phyloP scores from a whole-genome alignment of 2,113 vertebrate genomes.

The Trogon melanurus region DNA sequence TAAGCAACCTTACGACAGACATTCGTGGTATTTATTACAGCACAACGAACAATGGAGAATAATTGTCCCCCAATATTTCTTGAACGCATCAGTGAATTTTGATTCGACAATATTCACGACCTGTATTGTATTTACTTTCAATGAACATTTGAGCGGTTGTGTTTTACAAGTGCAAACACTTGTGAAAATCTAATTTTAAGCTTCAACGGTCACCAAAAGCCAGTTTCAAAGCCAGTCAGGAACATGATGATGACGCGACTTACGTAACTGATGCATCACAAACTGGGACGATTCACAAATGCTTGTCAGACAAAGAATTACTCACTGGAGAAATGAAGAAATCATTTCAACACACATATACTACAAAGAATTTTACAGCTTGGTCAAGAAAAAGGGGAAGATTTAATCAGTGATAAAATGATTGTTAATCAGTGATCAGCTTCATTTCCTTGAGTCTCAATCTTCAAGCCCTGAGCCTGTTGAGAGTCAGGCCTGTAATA shows the following conservation, averaged over 20 bases:
- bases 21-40: background rate
- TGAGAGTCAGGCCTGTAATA: background rate
- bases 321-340: background rate
- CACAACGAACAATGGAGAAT: background rate
- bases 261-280: background rate
- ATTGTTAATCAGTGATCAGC: background rate
- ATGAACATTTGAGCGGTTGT: background rate
- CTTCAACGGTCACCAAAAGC: background rate
- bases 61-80: background rate
- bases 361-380: background rate
- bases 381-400: background rate
- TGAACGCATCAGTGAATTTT: rapidly evolving
- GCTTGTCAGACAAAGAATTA: background rate
- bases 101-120: background rate
- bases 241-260: background rate
- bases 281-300: background rate
- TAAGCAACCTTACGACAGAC: background rate
- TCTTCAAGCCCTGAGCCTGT: background rate
- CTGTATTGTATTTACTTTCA: background rate
- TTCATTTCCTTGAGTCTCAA: background rate
- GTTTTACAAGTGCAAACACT: conserved; percentile 51
- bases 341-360: background rate
- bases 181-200: conserved; percentile 59
- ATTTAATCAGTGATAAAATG: background rate
- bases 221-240: background rate